Evolutionary conservation across 2,797 vertebrate genomes (phyloP).

Genomic region (Myotis vivesi): DNA sequence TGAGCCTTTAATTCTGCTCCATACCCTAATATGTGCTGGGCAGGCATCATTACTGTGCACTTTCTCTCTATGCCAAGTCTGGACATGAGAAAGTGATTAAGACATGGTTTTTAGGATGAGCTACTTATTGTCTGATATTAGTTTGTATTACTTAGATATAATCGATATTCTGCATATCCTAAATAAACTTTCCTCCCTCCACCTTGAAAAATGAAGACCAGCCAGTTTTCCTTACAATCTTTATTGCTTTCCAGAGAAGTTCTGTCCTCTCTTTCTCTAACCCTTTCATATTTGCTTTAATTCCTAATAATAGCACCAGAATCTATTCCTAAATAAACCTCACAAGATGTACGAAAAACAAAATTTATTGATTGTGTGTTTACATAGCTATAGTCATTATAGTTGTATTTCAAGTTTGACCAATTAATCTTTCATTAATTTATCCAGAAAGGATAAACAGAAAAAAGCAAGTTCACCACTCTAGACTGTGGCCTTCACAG

Average conservation of each 20-base stretch:
- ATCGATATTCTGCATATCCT: background rate
- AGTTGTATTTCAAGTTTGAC: background rate
- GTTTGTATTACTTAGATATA: background rate
- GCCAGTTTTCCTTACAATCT: background rate
- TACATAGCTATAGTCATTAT: background rate
- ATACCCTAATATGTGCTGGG: background rate
- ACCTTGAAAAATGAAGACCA: background rate
- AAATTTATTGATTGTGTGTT: background rate
- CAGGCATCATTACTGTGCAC: background rate
- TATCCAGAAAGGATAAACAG: constrained; percentile 14
- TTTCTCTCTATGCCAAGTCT: background rate
- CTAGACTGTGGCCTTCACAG: background rate
- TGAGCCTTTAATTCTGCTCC: background rate
- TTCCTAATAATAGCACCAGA: background rate
- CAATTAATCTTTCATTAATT: background rate
- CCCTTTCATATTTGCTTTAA: background rate
- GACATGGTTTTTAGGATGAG: background rate
- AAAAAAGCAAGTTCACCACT: background rate
- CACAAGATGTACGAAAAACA: background rate
- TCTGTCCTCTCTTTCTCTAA: background rate
- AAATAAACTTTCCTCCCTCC: background rate
- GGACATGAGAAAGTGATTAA: background rate
- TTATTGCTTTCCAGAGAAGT: background rate
- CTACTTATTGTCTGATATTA: background rate
- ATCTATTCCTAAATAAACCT: constrained; percentile 15